Evolutionary conservation across 2,113 vertebrate genomes (phyloP).

Genomic region (Callionymus lyra): DNA sequence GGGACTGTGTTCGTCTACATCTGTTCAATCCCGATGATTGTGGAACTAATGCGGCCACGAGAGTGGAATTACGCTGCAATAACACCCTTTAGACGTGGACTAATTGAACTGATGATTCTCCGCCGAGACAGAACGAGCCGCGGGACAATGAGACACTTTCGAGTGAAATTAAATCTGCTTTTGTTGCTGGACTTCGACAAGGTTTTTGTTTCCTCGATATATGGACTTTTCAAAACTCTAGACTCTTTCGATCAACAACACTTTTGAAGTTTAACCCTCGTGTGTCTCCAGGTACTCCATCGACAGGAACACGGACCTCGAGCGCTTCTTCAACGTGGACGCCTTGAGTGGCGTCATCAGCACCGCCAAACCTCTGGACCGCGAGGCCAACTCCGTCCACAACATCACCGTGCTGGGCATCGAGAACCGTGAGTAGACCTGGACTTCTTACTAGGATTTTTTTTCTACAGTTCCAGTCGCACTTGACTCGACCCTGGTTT

Average conservation of each 20-base stretch:
- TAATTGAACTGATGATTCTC: constrained; percentile 60
- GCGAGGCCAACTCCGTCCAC: constrained; percentile 85
- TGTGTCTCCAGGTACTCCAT: constrained; percentile 82
- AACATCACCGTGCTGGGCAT: constrained; percentile 95
- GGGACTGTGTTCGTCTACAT: constrained; percentile 51
- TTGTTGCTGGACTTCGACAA: constrained; percentile 7
- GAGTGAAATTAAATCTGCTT: constrained; percentile 22
- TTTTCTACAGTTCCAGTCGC: too few relatives aligned
- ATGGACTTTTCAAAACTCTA: too few relatives aligned
- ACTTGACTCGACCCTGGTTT: too few relatives aligned
- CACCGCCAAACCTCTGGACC: constrained; percentile 85
- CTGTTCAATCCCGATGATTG: constrained; percentile 60
- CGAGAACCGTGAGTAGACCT: constrained; percentile 85
- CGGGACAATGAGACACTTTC: constrained; percentile 17
- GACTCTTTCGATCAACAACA: too few relatives aligned
- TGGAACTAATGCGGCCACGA: constrained; percentile 61
- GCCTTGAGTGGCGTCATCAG: constrained; percentile 86
- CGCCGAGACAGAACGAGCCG: constrained; percentile 30
- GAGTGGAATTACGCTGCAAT: constrained; percentile 63
- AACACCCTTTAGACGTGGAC: constrained; percentile 56
- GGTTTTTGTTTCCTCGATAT: too few relatives aligned
- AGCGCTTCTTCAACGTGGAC: constrained; percentile 94
- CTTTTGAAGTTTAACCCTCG: constrained; percentile 4
- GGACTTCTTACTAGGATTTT: too few relatives aligned
- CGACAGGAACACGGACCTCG: constrained; percentile 93